A percentile compares a stretch with the other conserved stretches of the same genome.
Evolutionary conservation across 1,140 invertebrate species (phyloP).

Genomic region (Hypothenemus hampei): DNA sequence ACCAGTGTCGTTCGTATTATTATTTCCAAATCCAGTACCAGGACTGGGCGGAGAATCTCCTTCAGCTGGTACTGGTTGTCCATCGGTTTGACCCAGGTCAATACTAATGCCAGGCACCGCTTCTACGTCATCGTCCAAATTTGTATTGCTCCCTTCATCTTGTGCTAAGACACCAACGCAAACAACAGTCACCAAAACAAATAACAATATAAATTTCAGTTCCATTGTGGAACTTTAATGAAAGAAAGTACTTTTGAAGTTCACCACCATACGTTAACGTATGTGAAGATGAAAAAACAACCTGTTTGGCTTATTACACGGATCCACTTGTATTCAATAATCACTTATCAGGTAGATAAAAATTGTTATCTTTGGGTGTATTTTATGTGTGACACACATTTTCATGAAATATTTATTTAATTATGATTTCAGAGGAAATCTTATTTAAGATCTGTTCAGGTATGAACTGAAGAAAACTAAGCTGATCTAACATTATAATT

Average conservation of each 20-base stretch:
- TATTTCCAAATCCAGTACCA: neutral
- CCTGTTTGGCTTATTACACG: constrained; percentile 10
- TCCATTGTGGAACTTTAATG: constrained; percentile 18
- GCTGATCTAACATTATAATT: too few relatives aligned
- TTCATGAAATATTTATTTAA: constrained; percentile 5
- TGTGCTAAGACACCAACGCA: neutral
- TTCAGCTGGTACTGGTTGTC: constrained; percentile 16
- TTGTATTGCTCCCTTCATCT: neutral
- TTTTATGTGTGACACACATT: constrained; percentile 18
- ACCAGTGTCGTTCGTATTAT: neutral
- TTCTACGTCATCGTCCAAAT: constrained; percentile 15
- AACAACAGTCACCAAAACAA: constrained; percentile 8
- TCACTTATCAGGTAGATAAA: constrained; percentile 18
- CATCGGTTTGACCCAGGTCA: neutral
- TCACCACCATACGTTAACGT: constrained; percentile 3
- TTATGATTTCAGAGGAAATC: too few relatives aligned
- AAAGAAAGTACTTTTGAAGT: too few relatives aligned
- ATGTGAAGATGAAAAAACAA: too few relatives aligned
- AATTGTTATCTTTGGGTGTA: constrained; percentile 8
- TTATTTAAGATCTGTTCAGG: too few relatives aligned
- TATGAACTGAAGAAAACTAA: too few relatives aligned
- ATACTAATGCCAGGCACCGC: constrained; percentile 10
- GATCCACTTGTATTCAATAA: constrained; percentile 12
- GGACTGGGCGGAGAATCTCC: too few relatives aligned
- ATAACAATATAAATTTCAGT: constrained; percentile 8